Percentiles rank a stretch among this genome's conserved stretches.
phyloP scores from a whole-genome alignment of 35 echinoderm and acorn worm genomes.

The Patiria miniata region DNA sequence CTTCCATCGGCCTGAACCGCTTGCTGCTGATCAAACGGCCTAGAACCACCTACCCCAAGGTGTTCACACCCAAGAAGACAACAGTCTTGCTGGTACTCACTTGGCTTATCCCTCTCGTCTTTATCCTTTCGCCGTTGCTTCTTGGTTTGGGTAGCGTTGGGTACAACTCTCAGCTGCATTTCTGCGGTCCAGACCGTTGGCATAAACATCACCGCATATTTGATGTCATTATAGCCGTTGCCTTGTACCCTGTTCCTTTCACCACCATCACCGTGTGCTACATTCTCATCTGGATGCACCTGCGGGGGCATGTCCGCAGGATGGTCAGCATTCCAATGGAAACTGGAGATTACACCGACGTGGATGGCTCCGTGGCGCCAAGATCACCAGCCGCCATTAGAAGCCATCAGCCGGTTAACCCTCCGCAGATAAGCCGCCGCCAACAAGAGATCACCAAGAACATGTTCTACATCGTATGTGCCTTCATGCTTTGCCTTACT shows the following conservation, averaged over 20 bases:
- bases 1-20: constrained; percentile 67
- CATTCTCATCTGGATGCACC: constrained; percentile 47
- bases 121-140: constrained; percentile 41
- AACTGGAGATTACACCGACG: neutral
- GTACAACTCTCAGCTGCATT: constrained; percentile 41
- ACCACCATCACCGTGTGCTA: constrained; percentile 63
- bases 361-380: neutral
- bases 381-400: neutral
- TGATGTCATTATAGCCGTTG: constrained; percentile 56
- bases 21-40: constrained; percentile 62
- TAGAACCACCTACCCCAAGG: constrained; percentile 34
- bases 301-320: constrained; percentile 36
- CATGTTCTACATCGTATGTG: constrained; percentile 65
- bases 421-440: neutral
- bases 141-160: constrained; percentile 42
- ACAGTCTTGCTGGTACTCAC: constrained; percentile 39
- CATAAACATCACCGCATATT: constrained; percentile 57
- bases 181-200: constrained; percentile 51
- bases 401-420: neutral
- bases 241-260: constrained; percentile 63
- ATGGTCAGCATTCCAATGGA: neutral
- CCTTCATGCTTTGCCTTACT: constrained; percentile 61
- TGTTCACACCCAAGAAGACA: constrained; percentile 45
- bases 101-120: constrained; percentile 61
- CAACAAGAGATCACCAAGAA: constrained; percentile 77